Evolutionary conservation across 2,888 invertebrate species (phyloP), one percentile per base, ranked within the genome.

Genomic region (Digitonthophagus gazella): DNA sequence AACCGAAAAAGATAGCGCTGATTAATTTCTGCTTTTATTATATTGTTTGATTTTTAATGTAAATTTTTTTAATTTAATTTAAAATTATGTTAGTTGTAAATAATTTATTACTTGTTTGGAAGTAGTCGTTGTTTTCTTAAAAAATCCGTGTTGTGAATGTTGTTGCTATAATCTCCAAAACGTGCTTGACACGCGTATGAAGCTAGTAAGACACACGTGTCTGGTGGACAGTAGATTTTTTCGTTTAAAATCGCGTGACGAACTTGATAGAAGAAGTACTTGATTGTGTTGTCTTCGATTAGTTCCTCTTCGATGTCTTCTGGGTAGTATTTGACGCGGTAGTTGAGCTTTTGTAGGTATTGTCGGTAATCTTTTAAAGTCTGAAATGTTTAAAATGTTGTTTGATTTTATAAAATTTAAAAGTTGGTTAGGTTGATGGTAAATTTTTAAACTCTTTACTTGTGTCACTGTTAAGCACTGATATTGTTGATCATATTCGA

Each of bases 181-280:
- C 98, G 93, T 74, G 95, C 97, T 84, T 99, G 98, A 72, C 96
- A 94, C 58, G 98, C 97, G 84, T 98, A 99, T 64, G 98, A 98
- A 15, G 98, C 97, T 69, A 99, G 86, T 74, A 99, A 87, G 16
- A 98, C 98, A 14, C 96, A 96, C 63, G 98, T 98, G 86, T 99
- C 99, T 54, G 98, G 96, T 74, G 99, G 98, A 83, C 98, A 99
- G 86, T 97, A 99, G 80, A 98, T 95, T 85, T 98, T 97, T 84
- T 98, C 98, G 71, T 93, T 93, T 75, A 98, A 88, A 83, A 99
- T 97, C 74, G 92, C 93, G 83, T 96, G 96, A 86, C 98, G 97
- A 74, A 97, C 95, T 89, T 94, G 93, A 76, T 93, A 88, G 84
- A 95, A 96, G 86, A 96, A 96, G 73, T 95, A 88, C 80, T 95